Evolutionary conservation across 2,888 invertebrate genomes (phyloP), one percentile per base, ranked within the genome.

Genomic region (Icerya purchasi): DNA sequence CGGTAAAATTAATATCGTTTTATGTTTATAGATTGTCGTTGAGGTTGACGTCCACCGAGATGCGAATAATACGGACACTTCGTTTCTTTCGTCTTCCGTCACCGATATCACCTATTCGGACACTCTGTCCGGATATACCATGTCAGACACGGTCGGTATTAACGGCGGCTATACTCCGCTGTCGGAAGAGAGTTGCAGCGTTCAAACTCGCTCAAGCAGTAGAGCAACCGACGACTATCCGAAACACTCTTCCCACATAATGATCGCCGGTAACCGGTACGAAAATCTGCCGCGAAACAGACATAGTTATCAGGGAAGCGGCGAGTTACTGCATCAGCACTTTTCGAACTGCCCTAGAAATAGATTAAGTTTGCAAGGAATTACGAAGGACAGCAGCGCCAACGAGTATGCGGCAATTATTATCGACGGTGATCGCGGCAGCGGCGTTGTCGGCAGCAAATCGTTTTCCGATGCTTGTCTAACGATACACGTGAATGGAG

Each of bases 41-140:
- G 70, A 71, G 10, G 73, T 73, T 5, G 73, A 74, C 61, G 68
- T 74, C 21, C 73, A 74, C 64, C 60, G 61, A 49, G 63, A 62
- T 52, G 57, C 57, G 24, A 58, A 59, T 25, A 36, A 8, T 8
- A 14, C 5, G 14, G 36, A 36, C 14, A 14, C 8, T 36, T 61
- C 62, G 50, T 58, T 61, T 3, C 55, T 60, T 24, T 67, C 66
- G 56, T 65, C 65, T 24, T 67, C 67, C 19, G 54, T 67, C 25
- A 66, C 67, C 8, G 68, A 67, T 57, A 67, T 66, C 2, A 66
- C 68, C 1, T 66, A 65, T 19, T 69, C 69, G 1, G 69, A 70
- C 56, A 68, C 68, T 60, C 14, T 56, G 22, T 56, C 56, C 14
- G 60, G 56, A 19, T 60, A 56, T 22, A 59, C 59, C 2, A 58